Base-by-base conservation (phyloP, 2,888 invertebrate species). In the Nomada fabriciana region DNA sequence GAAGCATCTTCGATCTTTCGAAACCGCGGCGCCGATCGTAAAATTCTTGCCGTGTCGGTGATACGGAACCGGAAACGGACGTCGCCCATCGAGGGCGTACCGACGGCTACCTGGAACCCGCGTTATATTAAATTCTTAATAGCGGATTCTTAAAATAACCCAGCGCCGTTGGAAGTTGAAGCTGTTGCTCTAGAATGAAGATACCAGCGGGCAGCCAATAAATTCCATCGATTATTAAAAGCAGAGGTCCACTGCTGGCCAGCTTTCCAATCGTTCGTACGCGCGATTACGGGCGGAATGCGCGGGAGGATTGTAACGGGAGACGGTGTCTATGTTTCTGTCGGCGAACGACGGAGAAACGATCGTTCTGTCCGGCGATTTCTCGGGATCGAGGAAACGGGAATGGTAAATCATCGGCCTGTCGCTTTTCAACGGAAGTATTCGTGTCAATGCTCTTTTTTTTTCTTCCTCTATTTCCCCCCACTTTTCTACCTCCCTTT, bases 201-300 rank as follows among this genome's bases (percentile, higher is more conserved):
- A 78, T 79, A 59, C 75, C 25, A 64, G 52, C n/a, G 42, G 47
- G 18, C 43, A 84, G 88, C 87, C 90, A 90, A 92, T 92, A 92
- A 92, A 92, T 92, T 91, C 91, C 90, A 86, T 53, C 88, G 89
- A 88, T 91, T 92, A 91, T 92, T 92, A 91, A 92, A 89, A 25
- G 61, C 87, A 86, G 84, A 88, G 86, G 84, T 84, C 80, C 57
- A 15, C 42, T 18, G 55, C 7, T 71, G 42, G 61, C 42, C 13
- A n/a, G 42, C 61, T 50, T 52, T 55, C 20, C 25, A 47, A 70
- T 71, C 70, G 36, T 36, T 20, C 47, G n/a, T 47, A 13, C 55
- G 13, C 29, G 50, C 61, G 71, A 61, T 71, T 23, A 61, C 18
- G 50, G 23, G 65, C 43, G 55, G 65, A 64, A 63, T 63, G 63